Evolutionary conservation across 2,888 invertebrate species (phyloP).

Genomic region (Orchesella flavescens): DNA sequence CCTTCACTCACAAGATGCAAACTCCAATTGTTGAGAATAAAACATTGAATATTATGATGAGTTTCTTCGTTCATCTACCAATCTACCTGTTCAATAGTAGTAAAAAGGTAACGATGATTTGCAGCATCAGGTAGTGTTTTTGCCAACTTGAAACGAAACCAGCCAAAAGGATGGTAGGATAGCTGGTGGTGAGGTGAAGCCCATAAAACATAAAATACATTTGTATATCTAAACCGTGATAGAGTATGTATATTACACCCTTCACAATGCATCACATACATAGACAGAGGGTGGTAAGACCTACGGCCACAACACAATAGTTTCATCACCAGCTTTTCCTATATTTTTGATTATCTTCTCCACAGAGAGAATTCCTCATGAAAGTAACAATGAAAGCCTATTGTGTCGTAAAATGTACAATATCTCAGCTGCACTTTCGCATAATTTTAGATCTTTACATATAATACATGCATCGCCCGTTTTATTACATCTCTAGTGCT

Average conservation of each 20-base stretch:
- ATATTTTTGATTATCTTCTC: conserved; percentile 30
- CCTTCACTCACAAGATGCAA: background rate
- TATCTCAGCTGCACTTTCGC: conserved; percentile 7
- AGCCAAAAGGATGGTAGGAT: conserved; percentile 34
- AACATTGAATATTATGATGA: background rate
- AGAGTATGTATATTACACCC: background rate
- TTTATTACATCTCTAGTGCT: too few species aligned
- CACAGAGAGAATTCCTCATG: conserved; percentile 37
- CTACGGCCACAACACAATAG: conserved; percentile 48
- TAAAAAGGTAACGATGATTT: background rate
- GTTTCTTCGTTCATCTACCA: conserved; percentile 6
- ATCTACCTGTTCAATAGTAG: conserved; percentile 13
- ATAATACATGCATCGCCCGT: background rate
- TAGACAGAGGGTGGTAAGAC: conserved; percentile 39
- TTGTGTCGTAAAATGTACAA: conserved; percentile 13
- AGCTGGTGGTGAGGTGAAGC: background rate
- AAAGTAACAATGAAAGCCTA: conserved; percentile 45
- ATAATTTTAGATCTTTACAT: background rate
- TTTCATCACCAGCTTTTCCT: conserved; percentile 40
- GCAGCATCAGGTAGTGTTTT: conserved; percentile 1
- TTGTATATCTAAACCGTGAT: background rate
- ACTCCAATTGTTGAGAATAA: conserved; percentile 1
- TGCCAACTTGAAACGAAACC: conserved; percentile 5
- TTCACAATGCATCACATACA: conserved; percentile 24
- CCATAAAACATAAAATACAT: too few species aligned